A percentile compares a stretch with the other conserved stretches of the same genome.
Conservation (phyloP, 2,797 vertebrate species). For the Paguma larvata region DNA sequence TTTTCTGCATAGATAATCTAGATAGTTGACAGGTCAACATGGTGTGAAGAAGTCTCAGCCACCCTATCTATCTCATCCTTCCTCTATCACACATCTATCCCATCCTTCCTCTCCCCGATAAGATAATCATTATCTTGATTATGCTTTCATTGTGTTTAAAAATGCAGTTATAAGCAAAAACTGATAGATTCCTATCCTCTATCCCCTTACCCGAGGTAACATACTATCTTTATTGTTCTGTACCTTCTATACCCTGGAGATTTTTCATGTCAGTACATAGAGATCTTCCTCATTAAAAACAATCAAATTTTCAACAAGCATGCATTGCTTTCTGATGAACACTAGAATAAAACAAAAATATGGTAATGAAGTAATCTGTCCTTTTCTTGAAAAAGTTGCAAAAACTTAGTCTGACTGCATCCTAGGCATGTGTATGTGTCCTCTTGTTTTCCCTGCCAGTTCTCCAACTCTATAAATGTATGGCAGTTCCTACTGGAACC, state of each 20-base stretch:
- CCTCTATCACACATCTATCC: neutral
- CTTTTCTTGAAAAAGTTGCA: neutral
- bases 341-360: neutral
- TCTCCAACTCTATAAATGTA: neutral
- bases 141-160: neutral
- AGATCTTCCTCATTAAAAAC: constrained; percentile 15
- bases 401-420: neutral
- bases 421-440: neutral
- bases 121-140: neutral
- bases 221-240: neutral
- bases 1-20: neutral
- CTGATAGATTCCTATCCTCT: neutral
- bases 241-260: neutral
- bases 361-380: neutral
- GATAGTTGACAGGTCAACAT: neutral
- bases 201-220: neutral
- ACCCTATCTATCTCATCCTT: neutral
- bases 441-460: neutral
- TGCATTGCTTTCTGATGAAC: constrained; percentile 23
- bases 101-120: neutral
- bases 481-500: neutral
- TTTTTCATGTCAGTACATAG: constrained; percentile 15
- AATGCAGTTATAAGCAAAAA: constrained; percentile 31
- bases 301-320: neutral
- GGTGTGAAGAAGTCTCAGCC: neutral